Evolutionary conservation across 2,113 vertebrate species (phyloP).

Genomic region (Panthera uncia): DNA sequence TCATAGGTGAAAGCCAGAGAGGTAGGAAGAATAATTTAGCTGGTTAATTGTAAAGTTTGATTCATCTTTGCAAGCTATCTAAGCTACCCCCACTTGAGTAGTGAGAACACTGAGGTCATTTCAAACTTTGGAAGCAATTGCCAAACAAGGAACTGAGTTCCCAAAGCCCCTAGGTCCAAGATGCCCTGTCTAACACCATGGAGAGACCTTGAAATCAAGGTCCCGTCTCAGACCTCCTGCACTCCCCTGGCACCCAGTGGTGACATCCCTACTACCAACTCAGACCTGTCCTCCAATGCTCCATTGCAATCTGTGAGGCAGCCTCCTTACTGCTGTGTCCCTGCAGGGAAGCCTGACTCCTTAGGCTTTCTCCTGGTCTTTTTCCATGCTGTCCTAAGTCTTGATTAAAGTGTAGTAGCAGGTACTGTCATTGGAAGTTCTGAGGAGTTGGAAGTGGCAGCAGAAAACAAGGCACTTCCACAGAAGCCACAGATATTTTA

Average conservation of each 20-base stretch:
- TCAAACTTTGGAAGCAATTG: constrained; percentile 1
- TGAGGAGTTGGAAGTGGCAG: neutral
- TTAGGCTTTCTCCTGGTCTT: neutral
- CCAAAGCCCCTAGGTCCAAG: neutral
- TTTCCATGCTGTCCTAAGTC: neutral
- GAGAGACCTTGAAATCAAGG: neutral
- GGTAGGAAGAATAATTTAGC: neutral
- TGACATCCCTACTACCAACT: neutral
- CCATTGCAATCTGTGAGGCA: neutral
- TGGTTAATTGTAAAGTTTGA: neutral
- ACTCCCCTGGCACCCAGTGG: neutral
- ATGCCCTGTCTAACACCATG: neutral
- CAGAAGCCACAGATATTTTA: neutral
- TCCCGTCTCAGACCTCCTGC: neutral
- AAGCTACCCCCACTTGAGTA: neutral
- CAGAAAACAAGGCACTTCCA: neutral
- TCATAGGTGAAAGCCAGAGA: neutral
- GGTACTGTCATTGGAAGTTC: neutral
- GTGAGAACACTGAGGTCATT: neutral
- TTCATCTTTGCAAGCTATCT: neutral
- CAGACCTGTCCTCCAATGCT: neutral
- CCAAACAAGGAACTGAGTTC: neutral
- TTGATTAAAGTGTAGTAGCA: neutral
- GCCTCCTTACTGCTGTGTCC: neutral
- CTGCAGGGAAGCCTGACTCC: neutral